Evolutionary conservation across 2,113 vertebrate genomes (phyloP), one percentile per base, ranked within the genome.

Genomic region (Clupea harengus): DNA sequence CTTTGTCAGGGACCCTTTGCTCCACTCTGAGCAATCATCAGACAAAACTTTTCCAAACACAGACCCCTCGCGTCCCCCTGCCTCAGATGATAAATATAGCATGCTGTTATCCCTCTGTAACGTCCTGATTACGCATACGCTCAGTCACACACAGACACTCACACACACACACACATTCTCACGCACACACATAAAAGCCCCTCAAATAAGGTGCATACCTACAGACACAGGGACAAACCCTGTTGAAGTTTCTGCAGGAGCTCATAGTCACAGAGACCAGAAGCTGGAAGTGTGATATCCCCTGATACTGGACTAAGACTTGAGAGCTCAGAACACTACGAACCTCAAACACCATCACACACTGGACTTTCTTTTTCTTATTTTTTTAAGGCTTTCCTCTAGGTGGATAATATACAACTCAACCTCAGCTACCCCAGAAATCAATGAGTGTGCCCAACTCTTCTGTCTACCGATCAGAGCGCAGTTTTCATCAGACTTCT

Each of bases 401-500:
- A 83, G 84, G 25, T 60, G 84, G 88, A 85, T 86, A 86, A 84
- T 39, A 84, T 25, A 15, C 81, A 82, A 0, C 2, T 39, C 81
- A 44, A 46, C n/a, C 32, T 13, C 54, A 85, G 47, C 83, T 1
- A 32, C 49, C 85, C 50, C 85, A 82, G 89, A 87, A 89, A 93
- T 93, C 95, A 94, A 96, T 96, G 95, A 96, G 94, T 90, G 93
- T 85, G 88, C 95, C 91, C 91, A 95, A 96, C 87, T 96, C 95
- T 11, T 93, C 96, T 91, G 96, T 95, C 90, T 97, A 95, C 94
- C 92, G 93, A 94, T 95, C 96, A 88, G 95, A 97, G 95, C 92
- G 90, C 89, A 95, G 95, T 92, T 96, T 96, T 90, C 95, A 95
- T 82, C 96, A 96, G 91, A 95, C 94, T 17, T 94, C 92, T 4